Percentiles rank a stretch among this genome's conserved stretches.
Conservation (phyloP, 2,797 vertebrate genomes). For the Mus caroli region DNA sequence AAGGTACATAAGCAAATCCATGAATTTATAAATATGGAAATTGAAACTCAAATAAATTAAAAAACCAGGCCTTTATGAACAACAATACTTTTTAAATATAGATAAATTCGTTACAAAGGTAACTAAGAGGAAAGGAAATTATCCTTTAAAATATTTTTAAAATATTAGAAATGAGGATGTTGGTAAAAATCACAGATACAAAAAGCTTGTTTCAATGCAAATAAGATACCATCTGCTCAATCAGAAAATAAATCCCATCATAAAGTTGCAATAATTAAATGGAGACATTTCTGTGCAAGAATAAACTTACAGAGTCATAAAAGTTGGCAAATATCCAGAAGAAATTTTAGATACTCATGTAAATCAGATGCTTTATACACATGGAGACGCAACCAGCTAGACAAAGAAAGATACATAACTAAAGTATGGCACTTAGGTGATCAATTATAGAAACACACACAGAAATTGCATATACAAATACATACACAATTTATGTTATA, state of each 20-base stretch:
- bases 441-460: neutral
- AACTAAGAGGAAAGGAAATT: neutral
- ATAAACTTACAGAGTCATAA: slow-evolving; percentile 37
- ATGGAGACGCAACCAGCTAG: slow-evolving; percentile 37
- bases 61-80: neutral
- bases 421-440: neutral
- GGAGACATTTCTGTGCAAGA: neutral
- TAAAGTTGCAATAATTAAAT: slow-evolving; percentile 68
- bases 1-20: neutral
- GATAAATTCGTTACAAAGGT: slow-evolving; percentile 21
- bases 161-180: slow-evolving; percentile 33
- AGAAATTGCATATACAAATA: neutral
- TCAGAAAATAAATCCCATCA: slow-evolving; percentile 64
- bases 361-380: slow-evolving; percentile 37
- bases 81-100: neutral
- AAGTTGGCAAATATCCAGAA: slow-evolving; percentile 14
- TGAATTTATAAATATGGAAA: slow-evolving; percentile 3
- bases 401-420: slow-evolving; percentile 14
- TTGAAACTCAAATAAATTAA: slow-evolving; percentile 43
- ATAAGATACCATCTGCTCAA: slow-evolving; percentile 67
- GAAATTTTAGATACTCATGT: neutral
- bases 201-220: slow-evolving; percentile 67
- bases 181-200: slow-evolving; percentile 10
- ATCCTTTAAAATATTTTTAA: neutral
- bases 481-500: neutral